Conservation (phyloP, 2,797 vertebrate species). For the Cyclopterus lumpus region DNA sequence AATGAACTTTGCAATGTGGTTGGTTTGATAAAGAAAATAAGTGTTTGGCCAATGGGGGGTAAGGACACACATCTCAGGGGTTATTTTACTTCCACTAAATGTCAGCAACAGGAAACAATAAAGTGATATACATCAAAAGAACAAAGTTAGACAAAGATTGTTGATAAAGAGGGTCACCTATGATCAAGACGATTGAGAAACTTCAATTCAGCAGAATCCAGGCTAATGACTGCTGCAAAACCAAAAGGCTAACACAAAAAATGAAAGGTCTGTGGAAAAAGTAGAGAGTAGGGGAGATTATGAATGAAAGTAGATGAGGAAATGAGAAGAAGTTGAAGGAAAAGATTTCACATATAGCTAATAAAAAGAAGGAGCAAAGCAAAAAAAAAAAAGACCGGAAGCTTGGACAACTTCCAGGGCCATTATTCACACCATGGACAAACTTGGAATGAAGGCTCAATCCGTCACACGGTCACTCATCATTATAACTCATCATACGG, state of each 20-base stretch:
- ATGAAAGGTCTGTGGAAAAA: not conserved
- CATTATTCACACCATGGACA: conserved; percentile 48
- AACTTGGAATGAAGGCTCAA: conserved; percentile 46
- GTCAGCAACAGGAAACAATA: not conserved
- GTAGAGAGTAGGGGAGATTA: not conserved
- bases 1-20: not conserved
- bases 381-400: conserved; percentile 1
- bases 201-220: not conserved
- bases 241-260: not conserved
- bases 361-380: not conserved
- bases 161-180: not conserved
- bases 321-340: not conserved
- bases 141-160: not conserved
- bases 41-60: too few species aligned
- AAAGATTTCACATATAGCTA: not conserved
- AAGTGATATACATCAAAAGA: not conserved
- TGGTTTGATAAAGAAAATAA: not conserved
- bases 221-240: too few species aligned
- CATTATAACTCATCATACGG: conserved; percentile 48
- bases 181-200: not conserved
- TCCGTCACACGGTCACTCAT: conserved; percentile 50
- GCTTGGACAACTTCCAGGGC: conserved; percentile 38
- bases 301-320: too few species aligned
- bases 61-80: too few species aligned
- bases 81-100: not conserved